Percentiles rank a stretch among this genome's conserved stretches.
These are phyloP conservation scores for Neodiprion fabricii DNA, from an alignment of 1,140 invertebrate genomes.

Conservation along the genomic window DNA sequence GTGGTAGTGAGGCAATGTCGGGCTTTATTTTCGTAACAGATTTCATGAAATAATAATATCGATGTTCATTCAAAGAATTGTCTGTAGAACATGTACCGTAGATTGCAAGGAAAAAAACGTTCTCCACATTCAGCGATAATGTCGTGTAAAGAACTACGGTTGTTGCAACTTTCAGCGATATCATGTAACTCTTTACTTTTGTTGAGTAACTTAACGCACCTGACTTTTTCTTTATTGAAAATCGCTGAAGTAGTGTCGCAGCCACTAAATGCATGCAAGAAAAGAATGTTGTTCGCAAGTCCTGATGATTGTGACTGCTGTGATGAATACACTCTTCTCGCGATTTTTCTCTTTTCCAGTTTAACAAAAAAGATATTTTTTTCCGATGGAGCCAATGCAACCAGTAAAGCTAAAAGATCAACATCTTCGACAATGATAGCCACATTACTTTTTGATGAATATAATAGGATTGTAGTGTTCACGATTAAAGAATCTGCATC, in stretches of 20 bases:
- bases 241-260: slow-evolving; percentile 31
- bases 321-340: slow-evolving; percentile 12
- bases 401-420: neutral
- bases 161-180: slow-evolving; percentile 9
- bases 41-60: too few species aligned
- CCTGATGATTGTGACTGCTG: slow-evolving; percentile 3
- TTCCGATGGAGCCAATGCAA: neutral
- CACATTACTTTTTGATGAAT: neutral
- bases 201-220: slow-evolving; percentile 11
- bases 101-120: too few species aligned
- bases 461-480: neutral
- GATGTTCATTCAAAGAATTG: too few species aligned
- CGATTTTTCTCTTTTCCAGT: neutral
- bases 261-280: slow-evolving; percentile 32
- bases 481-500: neutral
- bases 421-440: neutral
- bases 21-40: too few species aligned
- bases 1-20: too few species aligned
- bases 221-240: slow-evolving; percentile 28
- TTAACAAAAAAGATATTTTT: slow-evolving; percentile 9
- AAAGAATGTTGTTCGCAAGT: slow-evolving; percentile 22
- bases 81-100: too few species aligned
- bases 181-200: slow-evolving; percentile 8
- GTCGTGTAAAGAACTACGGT: neutral
- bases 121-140: neutral